Evolutionary conservation across 2,888 invertebrate species (phyloP).

Genomic region (Chymomyza amoena): DNA sequence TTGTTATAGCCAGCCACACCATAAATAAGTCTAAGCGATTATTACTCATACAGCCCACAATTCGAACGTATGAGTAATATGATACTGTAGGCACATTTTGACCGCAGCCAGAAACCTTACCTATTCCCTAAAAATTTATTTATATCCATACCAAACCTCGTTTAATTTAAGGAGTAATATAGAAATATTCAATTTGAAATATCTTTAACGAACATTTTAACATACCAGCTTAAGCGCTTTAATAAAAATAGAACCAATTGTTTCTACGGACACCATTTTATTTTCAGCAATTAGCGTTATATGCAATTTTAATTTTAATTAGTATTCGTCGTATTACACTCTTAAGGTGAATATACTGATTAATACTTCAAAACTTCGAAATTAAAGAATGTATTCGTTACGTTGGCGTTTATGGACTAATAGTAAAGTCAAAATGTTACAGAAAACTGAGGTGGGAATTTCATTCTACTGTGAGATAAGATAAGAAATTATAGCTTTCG

Average conservation of each 20-base stretch:
- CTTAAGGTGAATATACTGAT: slow-evolving; percentile 15
- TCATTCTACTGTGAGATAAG: slow-evolving; percentile 15
- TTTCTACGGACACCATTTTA: slow-evolving; percentile 89
- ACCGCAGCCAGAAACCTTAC: background rate
- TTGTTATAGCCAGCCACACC: background rate
- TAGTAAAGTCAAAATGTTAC: slow-evolving; percentile 18
- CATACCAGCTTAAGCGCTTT: slow-evolving; percentile 89
- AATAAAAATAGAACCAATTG: slow-evolving; percentile 88
- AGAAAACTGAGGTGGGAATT: slow-evolving; percentile 32
- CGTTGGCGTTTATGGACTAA: slow-evolving; percentile 71
- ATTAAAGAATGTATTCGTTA: slow-evolving; percentile 44
- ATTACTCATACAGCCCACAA: background rate
- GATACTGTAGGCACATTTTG: background rate
- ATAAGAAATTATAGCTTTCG: slow-evolving; percentile 65
- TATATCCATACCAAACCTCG: background rate
- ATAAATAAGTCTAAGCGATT: background rate
- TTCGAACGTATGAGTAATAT: background rate
- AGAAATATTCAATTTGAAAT: background rate
- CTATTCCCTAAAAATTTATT: background rate
- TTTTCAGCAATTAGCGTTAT: background rate
- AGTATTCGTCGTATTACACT: slow-evolving; percentile 6
- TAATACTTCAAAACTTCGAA: slow-evolving; percentile 23
- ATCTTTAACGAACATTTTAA: background rate
- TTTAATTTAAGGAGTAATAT: background rate
- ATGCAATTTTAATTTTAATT: background rate